These are phyloP conservation scores for Narcine bancroftii DNA, from an alignment of 2,113 vertebrate species.

Conservation along the genomic window DNA sequence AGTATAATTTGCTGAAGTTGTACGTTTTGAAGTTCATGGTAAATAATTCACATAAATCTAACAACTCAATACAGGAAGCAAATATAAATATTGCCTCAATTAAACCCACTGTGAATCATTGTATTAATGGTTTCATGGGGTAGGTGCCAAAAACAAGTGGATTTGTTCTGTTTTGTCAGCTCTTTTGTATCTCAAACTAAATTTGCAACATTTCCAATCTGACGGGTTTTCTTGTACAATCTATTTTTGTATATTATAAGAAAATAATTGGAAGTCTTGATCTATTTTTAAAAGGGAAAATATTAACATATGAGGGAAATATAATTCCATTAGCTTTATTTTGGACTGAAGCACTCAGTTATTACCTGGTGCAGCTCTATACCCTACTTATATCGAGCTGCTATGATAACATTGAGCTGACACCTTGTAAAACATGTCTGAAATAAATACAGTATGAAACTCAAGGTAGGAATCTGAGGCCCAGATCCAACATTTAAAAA, in stretches of 20 bases:
- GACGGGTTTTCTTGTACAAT: not conserved
- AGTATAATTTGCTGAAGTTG: not conserved
- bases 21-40: not conserved
- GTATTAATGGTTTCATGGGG: not conserved
- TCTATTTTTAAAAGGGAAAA: not conserved
- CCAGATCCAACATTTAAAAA: too few relatives aligned
- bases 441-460: too few relatives aligned
- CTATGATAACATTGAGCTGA: too few relatives aligned
- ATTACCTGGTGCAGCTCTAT: too few relatives aligned
- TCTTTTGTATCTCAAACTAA: not conserved
- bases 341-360: too few relatives aligned
- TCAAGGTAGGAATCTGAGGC: too few relatives aligned
- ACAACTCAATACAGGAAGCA: not conserved
- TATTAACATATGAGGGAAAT: not conserved
- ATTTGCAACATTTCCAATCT: not conserved
- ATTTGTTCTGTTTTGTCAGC: not conserved
- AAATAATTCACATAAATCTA: not conserved
- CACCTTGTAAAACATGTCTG: too few relatives aligned
- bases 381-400: too few relatives aligned
- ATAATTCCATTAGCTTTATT: not conserved
- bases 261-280: not conserved
- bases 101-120: not conserved
- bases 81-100: not conserved
- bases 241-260: not conserved
- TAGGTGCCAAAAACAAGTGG: not conserved